A percentile compares a stretch with the other conserved stretches of the same genome.
phyloP scores from a whole-genome alignment of 2,888 invertebrate species.

The Yponomeuta malinellus region DNA sequence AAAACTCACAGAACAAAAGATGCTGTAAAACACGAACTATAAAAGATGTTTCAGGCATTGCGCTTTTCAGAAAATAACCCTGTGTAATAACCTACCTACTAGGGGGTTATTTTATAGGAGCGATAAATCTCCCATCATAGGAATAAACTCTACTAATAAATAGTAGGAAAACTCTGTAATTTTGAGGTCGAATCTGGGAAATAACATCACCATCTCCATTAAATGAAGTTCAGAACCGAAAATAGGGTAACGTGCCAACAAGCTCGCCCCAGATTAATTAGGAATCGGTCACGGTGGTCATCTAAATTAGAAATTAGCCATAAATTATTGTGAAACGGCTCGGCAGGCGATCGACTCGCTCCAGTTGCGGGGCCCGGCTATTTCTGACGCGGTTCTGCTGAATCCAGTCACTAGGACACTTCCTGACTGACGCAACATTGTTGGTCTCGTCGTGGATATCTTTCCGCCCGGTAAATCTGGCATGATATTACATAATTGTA shows the following conservation, averaged over 20 bases:
- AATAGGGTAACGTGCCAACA: background rate
- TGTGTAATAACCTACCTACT: too few relatives aligned
- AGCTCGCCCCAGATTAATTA: background rate
- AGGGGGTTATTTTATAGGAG: too few relatives aligned
- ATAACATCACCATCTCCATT: too few relatives aligned
- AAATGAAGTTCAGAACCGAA: background rate
- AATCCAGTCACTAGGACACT: background rate
- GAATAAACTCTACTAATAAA: too few relatives aligned
- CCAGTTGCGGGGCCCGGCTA: conserved; percentile 4
- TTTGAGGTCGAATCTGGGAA: too few relatives aligned
- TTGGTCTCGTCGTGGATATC: background rate
- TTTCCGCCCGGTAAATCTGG: background rate
- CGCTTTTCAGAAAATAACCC: too few relatives aligned
- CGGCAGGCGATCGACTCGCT: conserved; percentile 4
- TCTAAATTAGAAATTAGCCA: background rate
- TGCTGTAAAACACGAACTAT: too few relatives aligned
- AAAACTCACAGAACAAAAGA: too few relatives aligned
- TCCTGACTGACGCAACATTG: background rate
- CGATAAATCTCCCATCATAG: too few relatives aligned
- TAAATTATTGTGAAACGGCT: background rate
- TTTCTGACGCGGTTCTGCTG: conserved; percentile 3
- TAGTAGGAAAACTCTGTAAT: too few relatives aligned
- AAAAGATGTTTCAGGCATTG: too few relatives aligned
- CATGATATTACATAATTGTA: too few relatives aligned
- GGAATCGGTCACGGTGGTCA: background rate